phyloP scores from a whole-genome alignment of 2,113 vertebrate species.

The Phylloscopus whistleri region DNA sequence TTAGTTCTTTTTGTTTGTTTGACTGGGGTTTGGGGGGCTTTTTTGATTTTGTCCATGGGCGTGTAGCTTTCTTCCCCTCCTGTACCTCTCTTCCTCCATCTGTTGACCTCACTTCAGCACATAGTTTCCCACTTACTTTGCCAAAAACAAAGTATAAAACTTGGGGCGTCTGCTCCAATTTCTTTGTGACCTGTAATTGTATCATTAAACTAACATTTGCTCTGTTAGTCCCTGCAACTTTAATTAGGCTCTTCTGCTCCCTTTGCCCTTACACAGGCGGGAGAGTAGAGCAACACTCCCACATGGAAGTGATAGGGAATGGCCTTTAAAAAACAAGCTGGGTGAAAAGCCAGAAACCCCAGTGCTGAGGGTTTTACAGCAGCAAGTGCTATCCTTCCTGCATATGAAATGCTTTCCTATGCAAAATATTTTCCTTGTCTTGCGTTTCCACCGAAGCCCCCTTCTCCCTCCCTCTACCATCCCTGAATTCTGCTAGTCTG shows the following conservation, averaged over 20 bases:
- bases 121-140: slow-evolving; percentile 65
- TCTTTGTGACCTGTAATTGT: slow-evolving; percentile 57
- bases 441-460: background rate
- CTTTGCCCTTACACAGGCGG: background rate
- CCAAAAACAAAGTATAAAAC: slow-evolving; percentile 62
- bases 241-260: slow-evolving; percentile 14
- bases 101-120: slow-evolving; percentile 66
- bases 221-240: slow-evolving; percentile 50
- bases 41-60: background rate
- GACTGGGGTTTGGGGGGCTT: background rate
- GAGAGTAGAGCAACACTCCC: background rate
- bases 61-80: slow-evolving; percentile 23
- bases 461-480: background rate
- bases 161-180: slow-evolving; percentile 40
- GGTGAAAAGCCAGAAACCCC: background rate
- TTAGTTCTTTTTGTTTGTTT: slow-evolving; percentile 38
- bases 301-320: background rate
- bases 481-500: background rate
- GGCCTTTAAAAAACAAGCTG: background rate
- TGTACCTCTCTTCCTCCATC: slow-evolving; percentile 66
- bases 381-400: background rate
- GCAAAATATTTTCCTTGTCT: background rate
- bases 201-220: slow-evolving; percentile 56
- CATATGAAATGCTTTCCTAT: background rate
- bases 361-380: background rate